phyloP scores from a whole-genome alignment of 1,140 invertebrate species.

The Aleiodes sp. region DNA sequence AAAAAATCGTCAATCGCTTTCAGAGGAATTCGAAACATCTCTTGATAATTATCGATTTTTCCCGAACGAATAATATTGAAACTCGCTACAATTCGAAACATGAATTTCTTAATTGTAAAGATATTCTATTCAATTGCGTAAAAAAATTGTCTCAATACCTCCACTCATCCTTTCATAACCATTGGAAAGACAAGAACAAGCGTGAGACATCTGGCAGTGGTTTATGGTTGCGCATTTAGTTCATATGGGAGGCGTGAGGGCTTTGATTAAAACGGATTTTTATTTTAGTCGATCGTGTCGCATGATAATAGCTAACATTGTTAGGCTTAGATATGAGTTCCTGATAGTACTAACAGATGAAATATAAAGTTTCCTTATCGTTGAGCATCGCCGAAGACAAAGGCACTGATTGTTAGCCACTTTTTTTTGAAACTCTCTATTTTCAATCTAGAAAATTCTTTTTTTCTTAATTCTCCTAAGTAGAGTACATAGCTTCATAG shows the following conservation, averaged over 20 bases:
- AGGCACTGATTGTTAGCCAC: not conserved
- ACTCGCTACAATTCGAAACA: too few species aligned
- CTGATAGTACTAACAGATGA: conserved; percentile 4
- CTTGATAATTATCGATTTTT: too few species aligned
- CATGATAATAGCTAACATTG: conserved; percentile 4
- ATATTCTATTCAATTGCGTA: too few species aligned
- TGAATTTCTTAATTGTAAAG: too few species aligned
- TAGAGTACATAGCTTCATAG: not conserved
- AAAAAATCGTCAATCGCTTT: not conserved
- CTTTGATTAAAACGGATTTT: not conserved
- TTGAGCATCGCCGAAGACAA: not conserved
- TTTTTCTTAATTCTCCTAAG: not conserved
- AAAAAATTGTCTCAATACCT: too few species aligned
- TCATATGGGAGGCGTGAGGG: not conserved
- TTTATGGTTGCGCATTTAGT: too few species aligned
- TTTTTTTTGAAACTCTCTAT: not conserved
- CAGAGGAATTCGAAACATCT: not conserved
- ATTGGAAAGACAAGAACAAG: not conserved
- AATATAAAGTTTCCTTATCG: conserved; percentile 12
- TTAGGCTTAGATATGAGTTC: not conserved
- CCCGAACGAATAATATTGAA: too few species aligned
- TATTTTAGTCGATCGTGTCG: not conserved
- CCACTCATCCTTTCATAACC: not conserved
- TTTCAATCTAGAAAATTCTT: not conserved
- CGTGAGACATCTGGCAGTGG: not conserved